Conservation (phyloP, 2,797 vertebrate species). For the Parauchenoglanis punctatus region DNA sequence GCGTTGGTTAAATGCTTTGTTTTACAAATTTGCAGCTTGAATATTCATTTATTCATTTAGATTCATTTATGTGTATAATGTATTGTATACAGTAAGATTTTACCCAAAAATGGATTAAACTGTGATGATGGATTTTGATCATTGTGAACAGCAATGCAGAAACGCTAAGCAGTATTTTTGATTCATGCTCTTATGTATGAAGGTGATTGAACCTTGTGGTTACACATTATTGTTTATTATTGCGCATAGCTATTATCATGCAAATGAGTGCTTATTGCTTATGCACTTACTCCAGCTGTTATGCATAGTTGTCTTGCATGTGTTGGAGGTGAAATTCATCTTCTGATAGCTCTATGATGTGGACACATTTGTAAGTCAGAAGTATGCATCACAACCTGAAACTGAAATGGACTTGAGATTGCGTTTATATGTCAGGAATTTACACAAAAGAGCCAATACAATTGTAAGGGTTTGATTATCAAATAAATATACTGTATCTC, state of each 20-base stretch:
- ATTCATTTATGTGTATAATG: not conserved
- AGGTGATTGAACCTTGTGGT: not conserved
- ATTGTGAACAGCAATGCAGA: not conserved
- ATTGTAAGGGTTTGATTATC: not conserved
- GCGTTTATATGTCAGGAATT: not conserved
- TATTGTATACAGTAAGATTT: not conserved
- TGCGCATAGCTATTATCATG: not conserved
- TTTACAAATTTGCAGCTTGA: not conserved
- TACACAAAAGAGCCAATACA: not conserved
- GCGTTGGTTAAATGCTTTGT: not conserved
- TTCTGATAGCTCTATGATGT: not conserved
- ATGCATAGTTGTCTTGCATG: not conserved
- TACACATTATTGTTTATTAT: not conserved
- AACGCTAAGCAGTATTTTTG: not conserved
- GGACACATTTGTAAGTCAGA: not conserved
- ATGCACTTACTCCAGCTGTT: not conserved
- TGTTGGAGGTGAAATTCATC: not conserved
- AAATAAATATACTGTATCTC: not conserved
- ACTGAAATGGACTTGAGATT: not conserved
- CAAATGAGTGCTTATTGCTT: not conserved
- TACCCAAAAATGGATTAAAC: not conserved
- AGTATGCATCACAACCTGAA: not conserved
- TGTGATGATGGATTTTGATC: not conserved
- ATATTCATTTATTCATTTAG: not conserved
- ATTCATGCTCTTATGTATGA: not conserved